Conservation (phyloP, 2,113 vertebrate species). For the Xiphophorus hellerii region DNA sequence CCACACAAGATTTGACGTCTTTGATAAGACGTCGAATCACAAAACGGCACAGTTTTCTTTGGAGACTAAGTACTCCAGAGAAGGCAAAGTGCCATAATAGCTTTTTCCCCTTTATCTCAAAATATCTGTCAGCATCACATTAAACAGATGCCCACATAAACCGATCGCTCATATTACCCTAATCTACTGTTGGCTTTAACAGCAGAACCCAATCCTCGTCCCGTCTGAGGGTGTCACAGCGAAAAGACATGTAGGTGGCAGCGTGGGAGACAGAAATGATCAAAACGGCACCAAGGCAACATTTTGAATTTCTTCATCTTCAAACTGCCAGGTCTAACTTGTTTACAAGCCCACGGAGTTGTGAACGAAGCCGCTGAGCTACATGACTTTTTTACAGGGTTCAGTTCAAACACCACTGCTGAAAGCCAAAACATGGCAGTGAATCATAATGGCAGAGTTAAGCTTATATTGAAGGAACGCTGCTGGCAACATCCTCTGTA, state of each 20-base stretch:
- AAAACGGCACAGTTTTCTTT: not conserved
- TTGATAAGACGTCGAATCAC: too few relatives aligned
- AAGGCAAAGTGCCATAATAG: not conserved
- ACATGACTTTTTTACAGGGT: conserved; percentile 5
- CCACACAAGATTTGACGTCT: too few relatives aligned
- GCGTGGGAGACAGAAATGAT: conserved; percentile 42
- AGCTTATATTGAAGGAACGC: conserved; percentile 42
- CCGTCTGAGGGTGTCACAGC: conserved; percentile 11
- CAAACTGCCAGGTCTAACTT: conserved; percentile 29
- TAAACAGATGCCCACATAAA: conserved; percentile 14
- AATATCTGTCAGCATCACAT: not conserved
- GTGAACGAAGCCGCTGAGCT: conserved; percentile 11
- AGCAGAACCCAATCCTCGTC: conserved; percentile 3
- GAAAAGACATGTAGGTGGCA: conserved; percentile 8
- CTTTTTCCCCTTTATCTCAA: conserved; percentile 12
- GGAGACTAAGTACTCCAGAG: not conserved
- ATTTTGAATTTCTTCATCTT: conserved; percentile 44
- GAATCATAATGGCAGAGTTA: conserved; percentile 28
- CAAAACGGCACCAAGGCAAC: conserved; percentile 10
- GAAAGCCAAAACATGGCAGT: conserved; percentile 10
- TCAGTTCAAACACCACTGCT: conserved; percentile 20
- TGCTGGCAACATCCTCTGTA: conserved; percentile 42
- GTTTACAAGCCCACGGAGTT: not conserved
- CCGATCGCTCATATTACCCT: not conserved
- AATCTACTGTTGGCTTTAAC: conserved; percentile 19